These are phyloP conservation scores for Rhagonycha lutea DNA, from an alignment of 2,888 invertebrate genomes.

Conservation along the genomic window DNA sequence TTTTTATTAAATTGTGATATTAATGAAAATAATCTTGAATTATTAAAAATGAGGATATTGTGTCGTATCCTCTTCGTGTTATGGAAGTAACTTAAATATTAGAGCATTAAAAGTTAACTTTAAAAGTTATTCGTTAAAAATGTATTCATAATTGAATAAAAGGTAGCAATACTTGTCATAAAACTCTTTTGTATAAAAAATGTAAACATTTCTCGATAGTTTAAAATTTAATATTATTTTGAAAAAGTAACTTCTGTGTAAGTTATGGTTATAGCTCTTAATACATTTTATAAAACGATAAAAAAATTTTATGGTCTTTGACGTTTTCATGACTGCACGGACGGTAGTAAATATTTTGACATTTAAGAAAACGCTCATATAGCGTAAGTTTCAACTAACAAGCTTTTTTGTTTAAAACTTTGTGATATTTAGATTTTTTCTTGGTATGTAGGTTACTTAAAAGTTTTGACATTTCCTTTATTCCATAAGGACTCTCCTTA, in stretches of 20 bases:
- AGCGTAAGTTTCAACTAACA: background rate
- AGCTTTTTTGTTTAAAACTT: background rate
- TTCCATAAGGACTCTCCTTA: conserved; percentile 21
- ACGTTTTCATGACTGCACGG: background rate
- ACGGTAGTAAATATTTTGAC: conserved; percentile 19
- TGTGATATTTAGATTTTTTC: conserved; percentile 2
- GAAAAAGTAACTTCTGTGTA: background rate
- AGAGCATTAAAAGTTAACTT: background rate
- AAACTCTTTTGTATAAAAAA: background rate
- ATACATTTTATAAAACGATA: conserved; percentile 1
- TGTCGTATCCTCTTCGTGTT: too few relatives aligned
- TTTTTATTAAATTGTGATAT: too few relatives aligned
- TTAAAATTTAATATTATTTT: background rate
- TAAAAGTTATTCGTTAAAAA: background rate
- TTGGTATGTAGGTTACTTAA: conserved; percentile 21
- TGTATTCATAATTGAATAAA: background rate
- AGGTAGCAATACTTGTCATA: background rate
- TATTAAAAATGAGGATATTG: too few relatives aligned
- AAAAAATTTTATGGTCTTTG: background rate
- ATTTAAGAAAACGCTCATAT: conserved; percentile 24
- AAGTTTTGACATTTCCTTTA: conserved; percentile 27
- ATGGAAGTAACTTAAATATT: background rate
- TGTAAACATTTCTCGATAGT: background rate
- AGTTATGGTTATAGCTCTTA: conserved; percentile 1
- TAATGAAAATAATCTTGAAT: too few relatives aligned